Evolutionary conservation across 2,113 vertebrate genomes (phyloP), one percentile per base, ranked within the genome.

Genomic region (Xyrauchen texanus): DNA sequence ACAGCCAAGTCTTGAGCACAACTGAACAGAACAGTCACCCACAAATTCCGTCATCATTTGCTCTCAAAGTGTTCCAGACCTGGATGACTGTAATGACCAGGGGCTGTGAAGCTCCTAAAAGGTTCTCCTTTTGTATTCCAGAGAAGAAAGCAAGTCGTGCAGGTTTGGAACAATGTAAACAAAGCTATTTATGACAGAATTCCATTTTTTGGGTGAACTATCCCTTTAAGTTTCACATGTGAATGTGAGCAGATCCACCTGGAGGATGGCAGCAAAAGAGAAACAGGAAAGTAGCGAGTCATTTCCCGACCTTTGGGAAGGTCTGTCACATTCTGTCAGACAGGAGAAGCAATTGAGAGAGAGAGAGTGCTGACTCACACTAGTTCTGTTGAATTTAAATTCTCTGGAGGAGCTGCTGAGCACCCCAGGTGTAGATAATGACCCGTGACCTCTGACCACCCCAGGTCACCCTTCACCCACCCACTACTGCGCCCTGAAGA

Each of bases 341-440:
- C 21, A 34, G 21, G 21, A 34, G 21, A 65, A 15, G 44, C 15
- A 63, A 66, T 34, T 15, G 53, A 58, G 51, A 47, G n/a, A 13
- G 89, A 83, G 82, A 63, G 57, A 80, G 45, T 88, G 89, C 90
- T 91, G 91, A 92, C 88, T 89, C 89, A 87, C 77, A 78, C 62
- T 74, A 79, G 79, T 82, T 65, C 16, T 16, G 42, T 45, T 70
- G 62, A 42, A 61, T 53, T 7, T 66, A 21, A 82, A 58, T 81
- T 81, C 73, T 79, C 4, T 45, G 77, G 80, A 75, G 74, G 45
- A 68, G 69, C 21, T 34, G 21, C 21, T 34, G 21, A 34, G 21
- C 21, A 34, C 21, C 21, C 69, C 80, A 45, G 76, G 84, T 86
- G 84, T 82, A 87, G 88, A 91, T 89, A 90, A 90, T 90, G 88